Evolutionary conservation across 1,140 invertebrate genomes (phyloP), one percentile per base, ranked within the genome.

Genomic region (Heliconius hewitsoni): DNA sequence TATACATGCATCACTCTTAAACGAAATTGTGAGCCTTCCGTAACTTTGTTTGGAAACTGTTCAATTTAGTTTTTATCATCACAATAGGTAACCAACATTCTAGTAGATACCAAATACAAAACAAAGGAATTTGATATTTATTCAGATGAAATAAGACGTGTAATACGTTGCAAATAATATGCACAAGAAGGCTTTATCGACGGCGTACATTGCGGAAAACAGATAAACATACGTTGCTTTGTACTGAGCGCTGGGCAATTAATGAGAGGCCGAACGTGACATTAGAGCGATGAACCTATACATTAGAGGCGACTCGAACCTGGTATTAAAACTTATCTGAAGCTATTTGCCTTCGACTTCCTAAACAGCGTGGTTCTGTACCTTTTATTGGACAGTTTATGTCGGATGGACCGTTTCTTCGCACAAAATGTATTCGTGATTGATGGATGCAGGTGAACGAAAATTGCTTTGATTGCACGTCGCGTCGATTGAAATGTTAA

Each of bases 251-350:
- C 84, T 84, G 80, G 80, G 90, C 90, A 89, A 94, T 93, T 93
- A 93, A 93, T 94, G 89, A 86, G 86, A 89, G 89, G 88, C 87
- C 87, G 87, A 93, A 94, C 93, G 93, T 94, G 93, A 93, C 91
- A 93, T 94, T 92, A 94, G 91, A 88, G 84, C 87, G 87, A 86
- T 89, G 91, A 91, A 93, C 91, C 88, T 84, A 82, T 83, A 83
- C 91, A 94, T 94, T 94, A 93, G 78, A 87, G 87, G 86, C 84
- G 86, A 82, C 87, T 82, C 85, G 76, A 88, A 86, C 86, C 90
- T 78, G 81, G 87, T 91, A 94, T 94, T 94, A 94, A 94, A 92
- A 93, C 89, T 91, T 94, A 93, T 93, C 91, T 92, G 89, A 85
- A 89, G 91, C 87, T 91, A 92, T 92, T 94, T 93, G 90, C 91